A percentile compares a stretch with the other conserved stretches of the same genome.
Conservation (phyloP, 2,113 vertebrate species). For the Triplophysa rosa region DNA sequence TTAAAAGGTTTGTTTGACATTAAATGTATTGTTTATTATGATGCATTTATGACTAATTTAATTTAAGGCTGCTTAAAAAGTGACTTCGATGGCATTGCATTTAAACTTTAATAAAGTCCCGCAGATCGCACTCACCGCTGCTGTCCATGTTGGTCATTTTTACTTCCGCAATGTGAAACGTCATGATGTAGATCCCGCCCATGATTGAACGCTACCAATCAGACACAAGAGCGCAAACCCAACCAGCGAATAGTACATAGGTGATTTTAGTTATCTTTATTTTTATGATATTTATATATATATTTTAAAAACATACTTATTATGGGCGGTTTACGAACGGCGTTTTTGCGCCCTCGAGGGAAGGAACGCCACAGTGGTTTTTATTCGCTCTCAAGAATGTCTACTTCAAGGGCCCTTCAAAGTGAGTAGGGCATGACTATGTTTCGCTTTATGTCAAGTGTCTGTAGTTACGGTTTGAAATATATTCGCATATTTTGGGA, state of each 20-base stretch:
- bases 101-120: neutral
- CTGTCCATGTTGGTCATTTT: conserved; percentile 19
- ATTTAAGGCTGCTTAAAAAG: neutral
- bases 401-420: too few species aligned
- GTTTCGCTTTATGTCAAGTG: too few species aligned
- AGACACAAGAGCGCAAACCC: neutral
- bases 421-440: too few species aligned
- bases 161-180: neutral
- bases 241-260: neutral
- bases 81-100: neutral
- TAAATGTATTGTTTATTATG: neutral
- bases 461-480: too few species aligned
- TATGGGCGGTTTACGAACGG: too few species aligned
- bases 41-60: neutral
- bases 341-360: too few species aligned
- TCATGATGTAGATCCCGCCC: neutral
- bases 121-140: neutral
- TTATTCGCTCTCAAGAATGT: too few species aligned
- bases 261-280: too few species aligned
- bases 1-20: neutral
- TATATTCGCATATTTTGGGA: neutral
- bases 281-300: neutral
- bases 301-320: too few species aligned
- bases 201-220: neutral
- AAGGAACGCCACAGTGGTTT: too few species aligned